phyloP scores from a whole-genome alignment of 2,888 invertebrate genomes.

The Andrena haemorrhoa region DNA sequence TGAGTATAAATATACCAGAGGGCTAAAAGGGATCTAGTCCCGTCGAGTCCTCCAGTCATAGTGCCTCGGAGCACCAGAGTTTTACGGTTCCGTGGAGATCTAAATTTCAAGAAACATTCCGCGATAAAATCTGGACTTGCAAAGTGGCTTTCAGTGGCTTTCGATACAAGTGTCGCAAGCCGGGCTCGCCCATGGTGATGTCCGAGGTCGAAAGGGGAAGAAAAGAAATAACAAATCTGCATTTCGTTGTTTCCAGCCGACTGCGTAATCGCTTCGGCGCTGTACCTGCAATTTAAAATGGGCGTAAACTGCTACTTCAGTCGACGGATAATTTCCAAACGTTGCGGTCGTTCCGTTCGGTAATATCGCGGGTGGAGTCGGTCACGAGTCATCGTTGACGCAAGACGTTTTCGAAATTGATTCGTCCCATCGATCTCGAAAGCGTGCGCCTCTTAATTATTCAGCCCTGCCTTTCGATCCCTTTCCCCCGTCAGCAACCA shows the following conservation, averaged over 20 bases:
- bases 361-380: slow-evolving; percentile 80
- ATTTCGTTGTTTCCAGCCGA: slow-evolving; percentile 68
- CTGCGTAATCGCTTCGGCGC: slow-evolving; percentile 64
- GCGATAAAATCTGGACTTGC: not conserved
- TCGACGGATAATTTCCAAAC: slow-evolving; percentile 74
- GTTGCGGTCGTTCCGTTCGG: slow-evolving; percentile 80
- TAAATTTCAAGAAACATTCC: no score
- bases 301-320: slow-evolving; percentile 76
- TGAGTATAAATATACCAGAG: not conserved
- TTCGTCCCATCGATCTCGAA: slow-evolving; percentile 65
- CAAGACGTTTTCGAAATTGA: slow-evolving; percentile 72
- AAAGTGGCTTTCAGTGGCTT: not conserved
- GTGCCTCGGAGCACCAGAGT: no score
- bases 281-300: slow-evolving; percentile 81
- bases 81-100: no score
- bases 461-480: not conserved
- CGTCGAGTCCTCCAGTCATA: not conserved
- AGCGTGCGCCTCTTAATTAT: slow-evolving; percentile 41
- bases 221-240: slow-evolving; percentile 66
- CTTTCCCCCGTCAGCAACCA: not conserved
- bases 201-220: slow-evolving; percentile 3
- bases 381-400: slow-evolving; percentile 78
- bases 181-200: slow-evolving; percentile 21
- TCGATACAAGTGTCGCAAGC: slow-evolving; percentile 39
- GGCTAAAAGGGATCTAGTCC: not conserved